Percentiles rank a stretch among this genome's conserved stretches.
Conservation (phyloP, 1,140 invertebrate species). For the Drosophila lacteicornis region DNA sequence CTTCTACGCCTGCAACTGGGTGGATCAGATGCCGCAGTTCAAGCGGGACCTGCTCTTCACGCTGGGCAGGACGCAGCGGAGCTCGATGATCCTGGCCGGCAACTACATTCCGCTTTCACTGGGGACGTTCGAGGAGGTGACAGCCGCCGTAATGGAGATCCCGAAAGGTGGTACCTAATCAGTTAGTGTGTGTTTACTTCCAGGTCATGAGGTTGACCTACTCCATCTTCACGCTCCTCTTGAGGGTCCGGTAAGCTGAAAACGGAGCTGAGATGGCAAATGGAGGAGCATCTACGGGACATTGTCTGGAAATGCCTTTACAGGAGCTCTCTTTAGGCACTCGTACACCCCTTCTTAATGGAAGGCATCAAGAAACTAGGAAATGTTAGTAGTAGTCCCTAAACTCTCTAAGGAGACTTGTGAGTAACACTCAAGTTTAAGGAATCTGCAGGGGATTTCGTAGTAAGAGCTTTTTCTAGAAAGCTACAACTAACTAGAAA, state of each 20-base stretch:
- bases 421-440: too few species aligned
- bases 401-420: too few species aligned
- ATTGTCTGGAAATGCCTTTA: neutral
- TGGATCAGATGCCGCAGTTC: slow-evolving; percentile 60
- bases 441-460: too few species aligned
- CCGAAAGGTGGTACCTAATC: neutral
- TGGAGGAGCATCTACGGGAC: too few species aligned
- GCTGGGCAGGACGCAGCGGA: slow-evolving; percentile 52
- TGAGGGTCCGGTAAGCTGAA: slow-evolving; percentile 44
- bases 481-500: too few species aligned
- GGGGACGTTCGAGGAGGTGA: slow-evolving; percentile 67
- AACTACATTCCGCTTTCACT: slow-evolving; percentile 63
- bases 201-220: slow-evolving; percentile 65
- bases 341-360: too few species aligned
- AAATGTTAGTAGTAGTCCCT: too few species aligned
- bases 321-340: neutral
- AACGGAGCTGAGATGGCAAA: neutral
- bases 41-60: slow-evolving; percentile 58
- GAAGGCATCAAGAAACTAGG: too few species aligned
- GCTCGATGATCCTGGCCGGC: slow-evolving; percentile 58
- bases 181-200: neutral
- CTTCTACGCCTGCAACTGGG: slow-evolving; percentile 75
- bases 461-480: too few species aligned
- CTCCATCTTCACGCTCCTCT: slow-evolving; percentile 63
- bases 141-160: too few species aligned